Base-by-base conservation (phyloP, 2,113 vertebrate species). In the Pygoscelis adeliae region DNA sequence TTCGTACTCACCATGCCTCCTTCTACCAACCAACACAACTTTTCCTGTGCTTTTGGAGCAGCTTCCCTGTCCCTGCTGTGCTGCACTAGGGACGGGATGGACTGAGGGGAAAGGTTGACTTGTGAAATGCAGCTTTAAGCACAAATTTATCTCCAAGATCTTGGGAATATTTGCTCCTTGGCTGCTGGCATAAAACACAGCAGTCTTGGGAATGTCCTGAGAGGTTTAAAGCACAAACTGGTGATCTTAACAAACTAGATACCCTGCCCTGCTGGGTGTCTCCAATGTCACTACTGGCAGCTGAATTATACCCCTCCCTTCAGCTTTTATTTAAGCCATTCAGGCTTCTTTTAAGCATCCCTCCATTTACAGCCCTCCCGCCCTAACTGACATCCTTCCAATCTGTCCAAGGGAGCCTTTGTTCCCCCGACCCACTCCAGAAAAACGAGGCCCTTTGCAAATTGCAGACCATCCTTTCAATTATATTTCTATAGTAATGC, bases 401-500 rank as follows among this genome's bases (percentile, higher is more conserved):
- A 23, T 63, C 44, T 42, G 47, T 67, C 86, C 87, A 53, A 84
- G n/a, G 55, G 47, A 83, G 58, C 52, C 53, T 95, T 93, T 95
- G 94, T 97, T 95, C 76, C 79, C 55, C 76, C 4, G 0, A 12
- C 67, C 56, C 69, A 87, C 83, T 92, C 72, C 34, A 67, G 61
- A 83, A 83, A 66, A 89, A 86, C 2, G 4, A 89, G 61, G 89
- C 32, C 83, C 67, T 89, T n/a, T 66, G 63, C 78, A 95, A 89
- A 94, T 90, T 77, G 63, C 89, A 95, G 88, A 53, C 93, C 59
- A 30, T 90, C 91, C 94, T 93, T 94, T 96, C 96, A 96, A 92
- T 97, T 95, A 86, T 58, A 94, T 92, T 94, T 77, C 91, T 62
- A 42, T 93, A 90, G 94, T 66, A 93, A 77, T 92, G 91, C 91